A percentile compares a stretch with the other conserved stretches of the same genome.
phyloP scores from a whole-genome alignment of 2,797 vertebrate genomes.

The Halcyon leucocephala region DNA sequence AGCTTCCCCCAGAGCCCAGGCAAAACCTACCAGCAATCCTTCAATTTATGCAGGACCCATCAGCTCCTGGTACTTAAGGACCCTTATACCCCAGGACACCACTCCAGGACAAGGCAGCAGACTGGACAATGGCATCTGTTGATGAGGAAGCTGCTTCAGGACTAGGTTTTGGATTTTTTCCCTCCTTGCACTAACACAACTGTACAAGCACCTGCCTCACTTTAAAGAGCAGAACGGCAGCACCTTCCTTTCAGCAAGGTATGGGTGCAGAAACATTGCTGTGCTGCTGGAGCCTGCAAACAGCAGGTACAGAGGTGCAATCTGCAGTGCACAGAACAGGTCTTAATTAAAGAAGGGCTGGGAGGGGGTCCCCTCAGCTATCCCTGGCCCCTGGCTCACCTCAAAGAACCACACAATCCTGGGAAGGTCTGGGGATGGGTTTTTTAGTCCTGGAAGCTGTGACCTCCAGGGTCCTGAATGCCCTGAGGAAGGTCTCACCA shows the following conservation, averaged over 20 bases:
- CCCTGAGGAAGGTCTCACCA: not conserved
- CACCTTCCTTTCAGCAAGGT: not conserved
- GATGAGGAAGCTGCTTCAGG: not conserved
- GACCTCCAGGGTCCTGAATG: not conserved
- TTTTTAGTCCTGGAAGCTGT: not conserved
- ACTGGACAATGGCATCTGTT: not conserved
- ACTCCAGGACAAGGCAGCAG: not conserved
- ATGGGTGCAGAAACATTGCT: not conserved
- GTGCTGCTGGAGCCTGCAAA: not conserved
- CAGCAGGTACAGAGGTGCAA: not conserved
- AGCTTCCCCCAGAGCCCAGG: not conserved
- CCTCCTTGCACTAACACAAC: not conserved
- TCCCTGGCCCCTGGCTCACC: not conserved
- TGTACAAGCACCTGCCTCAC: not conserved
- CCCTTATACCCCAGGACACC: not conserved
- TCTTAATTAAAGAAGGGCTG: not conserved
- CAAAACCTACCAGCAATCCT: not conserved
- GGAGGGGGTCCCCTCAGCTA: too few relatives aligned
- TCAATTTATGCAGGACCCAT: too few relatives aligned
- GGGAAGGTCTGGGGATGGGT: not conserved
- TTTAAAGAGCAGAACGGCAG: not conserved
- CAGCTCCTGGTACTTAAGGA: not conserved
- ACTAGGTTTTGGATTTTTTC: not conserved
- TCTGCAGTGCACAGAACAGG: not conserved
- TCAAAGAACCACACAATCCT: not conserved